A percentile compares a stretch with the other conserved stretches of the same genome.
phyloP scores from a whole-genome alignment of 2,888 invertebrate genomes.

The Ormyrus rosae region DNA sequence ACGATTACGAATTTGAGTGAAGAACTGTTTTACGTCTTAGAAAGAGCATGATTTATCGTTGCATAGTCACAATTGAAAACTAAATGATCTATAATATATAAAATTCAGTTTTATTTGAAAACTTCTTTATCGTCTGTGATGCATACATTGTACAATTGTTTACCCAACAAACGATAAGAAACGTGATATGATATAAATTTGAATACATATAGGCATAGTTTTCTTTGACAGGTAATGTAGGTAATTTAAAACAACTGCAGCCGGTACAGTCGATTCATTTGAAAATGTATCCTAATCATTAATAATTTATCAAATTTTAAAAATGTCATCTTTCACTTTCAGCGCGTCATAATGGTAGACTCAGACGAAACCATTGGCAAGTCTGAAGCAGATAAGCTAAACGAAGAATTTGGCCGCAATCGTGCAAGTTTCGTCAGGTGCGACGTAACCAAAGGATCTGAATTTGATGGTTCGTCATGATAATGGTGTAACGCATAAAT shows the following conservation, averaged over 20 bases:
- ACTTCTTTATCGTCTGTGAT: too few species aligned
- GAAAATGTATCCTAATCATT: background rate
- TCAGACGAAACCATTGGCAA: constrained; percentile 62
- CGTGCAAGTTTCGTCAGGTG: constrained; percentile 67
- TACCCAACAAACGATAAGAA: too few species aligned
- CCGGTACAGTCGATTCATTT: background rate
- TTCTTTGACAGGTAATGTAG: too few species aligned
- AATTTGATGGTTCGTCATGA: constrained; percentile 67
- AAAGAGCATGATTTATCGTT: too few species aligned
- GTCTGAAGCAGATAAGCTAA: constrained; percentile 63
- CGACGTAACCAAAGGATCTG: constrained; percentile 67
- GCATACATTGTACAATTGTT: too few species aligned
- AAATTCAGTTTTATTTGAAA: too few species aligned
- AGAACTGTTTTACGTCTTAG: too few species aligned
- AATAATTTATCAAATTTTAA: background rate
- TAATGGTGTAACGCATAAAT: background rate
- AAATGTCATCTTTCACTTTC: constrained; percentile 20
- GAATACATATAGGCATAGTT: too few species aligned
- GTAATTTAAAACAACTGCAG: constrained; percentile 1
- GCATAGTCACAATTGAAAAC: too few species aligned
- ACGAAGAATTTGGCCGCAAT: constrained; percentile 68
- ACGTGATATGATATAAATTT: too few species aligned
- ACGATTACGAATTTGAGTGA: too few species aligned
- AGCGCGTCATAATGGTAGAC: constrained; percentile 68
- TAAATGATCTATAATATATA: too few species aligned